Evolutionary conservation across 1,140 invertebrate species (phyloP).

Genomic region (Pachyrhynchus sulphureomaculatus): DNA sequence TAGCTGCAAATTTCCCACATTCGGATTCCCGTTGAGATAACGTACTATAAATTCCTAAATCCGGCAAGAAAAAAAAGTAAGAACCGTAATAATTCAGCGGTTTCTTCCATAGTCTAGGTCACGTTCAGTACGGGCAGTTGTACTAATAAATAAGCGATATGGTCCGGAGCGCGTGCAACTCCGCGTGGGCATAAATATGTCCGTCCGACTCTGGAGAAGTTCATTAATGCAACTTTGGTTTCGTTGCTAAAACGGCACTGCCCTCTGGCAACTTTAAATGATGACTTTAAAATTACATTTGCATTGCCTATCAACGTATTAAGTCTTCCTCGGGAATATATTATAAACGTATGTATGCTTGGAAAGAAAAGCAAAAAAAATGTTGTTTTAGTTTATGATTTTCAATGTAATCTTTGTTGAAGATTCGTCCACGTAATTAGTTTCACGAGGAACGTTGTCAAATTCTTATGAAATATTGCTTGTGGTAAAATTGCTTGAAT

Average conservation of each 20-base stretch:
- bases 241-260: slow-evolving; percentile 47
- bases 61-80: slow-evolving; percentile 34
- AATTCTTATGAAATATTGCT: too few relatives aligned
- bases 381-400: slow-evolving; percentile 14
- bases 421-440: too few relatives aligned
- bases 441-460: too few relatives aligned
- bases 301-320: slow-evolving; percentile 44
- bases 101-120: slow-evolving; percentile 50
- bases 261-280: slow-evolving; percentile 46
- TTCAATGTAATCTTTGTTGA: slow-evolving; percentile 10
- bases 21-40: slow-evolving; percentile 21
- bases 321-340: slow-evolving; percentile 29
- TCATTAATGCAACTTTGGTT: slow-evolving; percentile 51
- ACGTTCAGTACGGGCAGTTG: slow-evolving; percentile 48
- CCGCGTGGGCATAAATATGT: slow-evolving; percentile 50
- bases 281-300: slow-evolving; percentile 51
- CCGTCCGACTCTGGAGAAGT: slow-evolving; percentile 49
- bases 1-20: slow-evolving; percentile 16
- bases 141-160: slow-evolving; percentile 52
- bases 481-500: too few relatives aligned
- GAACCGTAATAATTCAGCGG: slow-evolving; percentile 47
- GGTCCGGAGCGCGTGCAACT: slow-evolving; percentile 50
- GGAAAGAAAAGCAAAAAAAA: slow-evolving; percentile 16
- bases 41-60: slow-evolving; percentile 29
- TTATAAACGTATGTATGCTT: slow-evolving; percentile 21